phyloP scores from a whole-genome alignment of 2,888 invertebrate genomes.

The Andrena dorsata region DNA sequence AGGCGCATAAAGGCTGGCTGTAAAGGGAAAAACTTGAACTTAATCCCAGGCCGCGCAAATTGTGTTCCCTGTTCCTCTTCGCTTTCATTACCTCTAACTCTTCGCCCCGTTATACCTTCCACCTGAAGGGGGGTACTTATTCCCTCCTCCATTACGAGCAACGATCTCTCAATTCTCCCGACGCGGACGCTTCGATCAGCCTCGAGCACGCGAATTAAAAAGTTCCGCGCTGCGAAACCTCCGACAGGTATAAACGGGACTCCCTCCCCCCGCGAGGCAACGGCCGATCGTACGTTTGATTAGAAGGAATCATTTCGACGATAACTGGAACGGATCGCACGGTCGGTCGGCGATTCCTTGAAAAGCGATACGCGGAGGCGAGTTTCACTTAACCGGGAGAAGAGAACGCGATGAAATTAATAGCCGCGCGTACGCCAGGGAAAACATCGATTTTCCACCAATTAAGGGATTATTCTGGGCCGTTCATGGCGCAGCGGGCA shows the following conservation, averaged over 20 bases:
- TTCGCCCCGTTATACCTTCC: constrained; percentile 29
- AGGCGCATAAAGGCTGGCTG: constrained; percentile 73
- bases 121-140: constrained; percentile 52
- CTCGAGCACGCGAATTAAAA: constrained; percentile 50
- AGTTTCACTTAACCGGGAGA: neutral
- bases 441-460: constrained; percentile 34
- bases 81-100: constrained; percentile 76
- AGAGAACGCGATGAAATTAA: constrained; percentile 26
- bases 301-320: too few relatives aligned
- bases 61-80: constrained; percentile 74
- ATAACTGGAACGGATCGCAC: neutral
- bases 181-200: constrained; percentile 26
- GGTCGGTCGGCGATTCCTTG: neutral
- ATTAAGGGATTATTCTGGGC: constrained; percentile 44
- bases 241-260: neutral
- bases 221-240: constrained; percentile 19
- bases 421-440: constrained; percentile 17
- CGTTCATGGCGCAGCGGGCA: constrained; percentile 12
- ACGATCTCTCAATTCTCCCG: constrained; percentile 49
- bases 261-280: neutral
- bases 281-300: neutral
- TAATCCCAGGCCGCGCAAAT: constrained; percentile 78
- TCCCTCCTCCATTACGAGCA: constrained; percentile 11
- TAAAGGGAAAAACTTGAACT: constrained; percentile 77
- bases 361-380: neutral